phyloP scores from a whole-genome alignment of 2,888 invertebrate species.

The Netelia fuscicornis region DNA sequence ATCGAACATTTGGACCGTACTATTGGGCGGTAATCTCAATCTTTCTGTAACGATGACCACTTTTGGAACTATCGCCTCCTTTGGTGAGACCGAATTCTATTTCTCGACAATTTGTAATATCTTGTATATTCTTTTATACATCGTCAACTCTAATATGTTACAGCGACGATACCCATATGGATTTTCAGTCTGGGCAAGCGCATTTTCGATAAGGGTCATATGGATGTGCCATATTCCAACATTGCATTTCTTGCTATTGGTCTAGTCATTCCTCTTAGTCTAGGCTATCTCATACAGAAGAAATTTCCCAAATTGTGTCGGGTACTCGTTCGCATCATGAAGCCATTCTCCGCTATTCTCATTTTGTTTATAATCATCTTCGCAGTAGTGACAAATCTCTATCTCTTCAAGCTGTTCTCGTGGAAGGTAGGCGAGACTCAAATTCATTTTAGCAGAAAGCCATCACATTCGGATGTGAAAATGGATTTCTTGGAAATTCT shows the following conservation, averaged over 20 bases:
- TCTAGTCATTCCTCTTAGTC: slow-evolving; percentile 91
- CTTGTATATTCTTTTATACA: slow-evolving; percentile 71
- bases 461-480: neutral
- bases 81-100: slow-evolving; percentile 86
- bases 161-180: slow-evolving; percentile 96
- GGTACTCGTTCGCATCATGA: slow-evolving; percentile 92
- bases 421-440: slow-evolving; percentile 89
- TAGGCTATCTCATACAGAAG: slow-evolving; percentile 89
- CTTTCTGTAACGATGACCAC: slow-evolving; percentile 98
- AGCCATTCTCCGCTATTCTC: slow-evolving; percentile 92
- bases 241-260: slow-evolving; percentile 91
- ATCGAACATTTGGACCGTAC: slow-evolving; percentile 97
- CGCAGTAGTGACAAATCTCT: slow-evolving; percentile 95
- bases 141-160: neutral
- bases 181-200: slow-evolving; percentile 93
- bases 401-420: slow-evolving; percentile 94
- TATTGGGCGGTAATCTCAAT: slow-evolving; percentile 96
- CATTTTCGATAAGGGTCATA: slow-evolving; percentile 90
- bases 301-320: slow-evolving; percentile 89
- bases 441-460: neutral
- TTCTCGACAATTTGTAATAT: neutral
- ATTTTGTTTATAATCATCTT: slow-evolving; percentile 94
- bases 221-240: slow-evolving; percentile 92
- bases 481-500: slow-evolving; percentile 20
- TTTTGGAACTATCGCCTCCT: slow-evolving; percentile 94